These are phyloP conservation scores for Chloromyia formosa DNA, from an alignment of 2,888 invertebrate genomes.

Conservation along the genomic window DNA sequence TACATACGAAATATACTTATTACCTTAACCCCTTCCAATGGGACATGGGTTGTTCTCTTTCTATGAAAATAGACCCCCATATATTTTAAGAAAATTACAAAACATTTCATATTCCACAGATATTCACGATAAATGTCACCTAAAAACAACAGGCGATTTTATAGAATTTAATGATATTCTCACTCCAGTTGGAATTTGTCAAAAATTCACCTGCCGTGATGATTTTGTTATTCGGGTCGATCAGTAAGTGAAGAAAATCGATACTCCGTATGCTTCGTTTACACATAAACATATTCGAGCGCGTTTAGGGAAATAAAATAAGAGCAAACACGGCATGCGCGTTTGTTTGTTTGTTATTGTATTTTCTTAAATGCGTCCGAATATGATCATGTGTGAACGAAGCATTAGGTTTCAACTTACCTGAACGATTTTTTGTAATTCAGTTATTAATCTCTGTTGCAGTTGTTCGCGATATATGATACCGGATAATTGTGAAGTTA, in stretches of 20 bases:
- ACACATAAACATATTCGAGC: no score
- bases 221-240: conserved; percentile 43
- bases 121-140: conserved; percentile 34
- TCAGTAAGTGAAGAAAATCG: conserved; percentile 32
- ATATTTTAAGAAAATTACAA: no score
- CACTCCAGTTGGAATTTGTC: conserved; percentile 34
- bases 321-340: no score
- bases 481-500: conserved; percentile 33
- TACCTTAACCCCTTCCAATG: no score
- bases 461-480: conserved; percentile 39
- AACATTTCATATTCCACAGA: conserved; percentile 25
- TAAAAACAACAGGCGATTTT: conserved; percentile 3
- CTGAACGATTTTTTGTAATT: not conserved
- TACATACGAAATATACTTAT: no score
- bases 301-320: no score
- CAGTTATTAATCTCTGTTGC: not conserved
- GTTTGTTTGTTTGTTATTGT: no score
- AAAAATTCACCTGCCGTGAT: conserved; percentile 44
- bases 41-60: no score
- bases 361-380: no score
- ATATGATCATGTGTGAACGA: no score
- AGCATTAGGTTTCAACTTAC: not conserved
- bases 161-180: conserved; percentile 27
- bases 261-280: no score
- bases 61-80: no score